Evolutionary conservation across 2,888 invertebrate species (phyloP).

Genomic region (Xestia sexstrigata): DNA sequence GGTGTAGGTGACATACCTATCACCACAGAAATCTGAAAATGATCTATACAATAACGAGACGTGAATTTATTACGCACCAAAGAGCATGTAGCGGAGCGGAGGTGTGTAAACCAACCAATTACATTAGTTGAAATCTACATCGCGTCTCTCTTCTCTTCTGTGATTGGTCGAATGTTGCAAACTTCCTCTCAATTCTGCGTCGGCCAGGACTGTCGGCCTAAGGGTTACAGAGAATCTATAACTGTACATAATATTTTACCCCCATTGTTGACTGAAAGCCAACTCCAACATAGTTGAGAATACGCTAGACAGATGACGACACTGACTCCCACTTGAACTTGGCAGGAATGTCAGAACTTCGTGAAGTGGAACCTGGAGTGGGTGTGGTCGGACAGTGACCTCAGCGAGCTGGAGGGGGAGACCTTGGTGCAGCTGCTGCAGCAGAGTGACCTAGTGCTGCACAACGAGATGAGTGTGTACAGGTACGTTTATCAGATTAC

Average conservation of each 20-base stretch:
- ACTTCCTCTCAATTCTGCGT: neutral
- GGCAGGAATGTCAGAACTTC: slow-evolving; percentile 94
- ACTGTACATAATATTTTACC: neutral
- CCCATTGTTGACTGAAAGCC: neutral
- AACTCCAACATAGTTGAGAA: neutral
- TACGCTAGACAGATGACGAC: neutral
- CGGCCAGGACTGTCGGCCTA: neutral
- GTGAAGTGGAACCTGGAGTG: slow-evolving; percentile 97
- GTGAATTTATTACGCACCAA: too few relatives aligned
- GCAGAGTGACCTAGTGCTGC: slow-evolving; percentile 96
- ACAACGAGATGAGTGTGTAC: slow-evolving; percentile 96
- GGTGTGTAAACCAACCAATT: neutral
- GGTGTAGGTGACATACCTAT: too few relatives aligned
- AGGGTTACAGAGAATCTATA: neutral
- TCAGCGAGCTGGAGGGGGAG: slow-evolving; percentile 95
- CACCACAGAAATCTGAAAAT: too few relatives aligned
- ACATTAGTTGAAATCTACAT: neutral
- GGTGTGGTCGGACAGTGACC: slow-evolving; percentile 94
- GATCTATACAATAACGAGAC: too few relatives aligned
- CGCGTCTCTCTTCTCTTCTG: neutral
- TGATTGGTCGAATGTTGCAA: neutral
- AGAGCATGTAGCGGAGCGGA: neutral
- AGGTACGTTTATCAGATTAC: slow-evolving; percentile 78
- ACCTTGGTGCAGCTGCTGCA: slow-evolving; percentile 94
- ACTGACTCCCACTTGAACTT: neutral